Base-by-base conservation (phyloP, 2,113 vertebrate genomes). In the Petaurus breviceps region DNA sequence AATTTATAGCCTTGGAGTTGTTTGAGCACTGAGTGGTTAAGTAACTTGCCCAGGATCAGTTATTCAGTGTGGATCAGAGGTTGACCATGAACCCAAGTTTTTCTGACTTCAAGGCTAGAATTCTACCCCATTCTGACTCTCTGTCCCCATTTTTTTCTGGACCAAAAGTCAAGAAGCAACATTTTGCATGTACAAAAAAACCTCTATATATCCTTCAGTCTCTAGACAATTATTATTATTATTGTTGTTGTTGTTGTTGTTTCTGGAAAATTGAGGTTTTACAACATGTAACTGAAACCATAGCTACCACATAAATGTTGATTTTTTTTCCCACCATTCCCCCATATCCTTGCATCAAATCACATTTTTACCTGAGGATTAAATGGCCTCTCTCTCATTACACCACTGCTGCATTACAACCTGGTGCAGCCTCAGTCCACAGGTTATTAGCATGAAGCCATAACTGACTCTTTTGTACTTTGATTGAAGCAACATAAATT, bases 381-480 rank as follows among this genome's bases (percentile, higher is more conserved):
- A 92, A 89, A 12, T 52, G 92, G 91, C 92, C 91, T 94, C 51
- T 89, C 91, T 94, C 52, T 90, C 52, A 94, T 49, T 0, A 49
- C 53, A 55, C 50, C 90, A 4, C 91, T 89, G 26, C 91, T 53
- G 54, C 2, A 19, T 47, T 46, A 28, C 0, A 0, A 51, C 16
- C 49, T 54, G 51, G 89, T 89, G 51, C 43, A 77, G 89, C 28
- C 8, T 51, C 68, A 90, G 90, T 92, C 28, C 91, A 51, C 52
- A 94, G 84, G 52, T 51, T 50, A 51, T 90, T 92, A 89, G 52
- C 47, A 16, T 77, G 93, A 96, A 92, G 91, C 97, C 96, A 5
- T 92, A 96, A 95, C 54, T 96, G 84, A 91, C 77, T 96, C 93
- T 90, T 97, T 95, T 96, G 97, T 95, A 96, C 97, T 97, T 97